Evolutionary conservation across 2,888 invertebrate species (phyloP).

Genomic region (Aricia artaxerxes): DNA sequence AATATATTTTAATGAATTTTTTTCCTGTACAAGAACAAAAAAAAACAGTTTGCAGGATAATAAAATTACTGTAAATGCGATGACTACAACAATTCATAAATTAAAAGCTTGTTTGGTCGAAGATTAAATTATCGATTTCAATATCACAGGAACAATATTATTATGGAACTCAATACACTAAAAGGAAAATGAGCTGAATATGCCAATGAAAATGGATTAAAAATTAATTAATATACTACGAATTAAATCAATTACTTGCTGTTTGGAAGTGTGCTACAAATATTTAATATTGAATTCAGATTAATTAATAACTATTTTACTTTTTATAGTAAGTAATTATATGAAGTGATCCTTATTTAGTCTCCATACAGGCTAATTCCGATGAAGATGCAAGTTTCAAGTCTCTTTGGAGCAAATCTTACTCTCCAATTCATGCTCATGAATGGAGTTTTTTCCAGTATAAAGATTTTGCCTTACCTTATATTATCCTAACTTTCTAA

Average conservation of each 20-base stretch:
- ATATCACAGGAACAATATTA: constrained; percentile 10
- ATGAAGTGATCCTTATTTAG: background rate
- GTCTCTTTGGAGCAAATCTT: too few relatives aligned
- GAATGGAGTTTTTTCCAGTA: background rate
- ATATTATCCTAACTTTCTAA: background rate
- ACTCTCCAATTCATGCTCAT: too few relatives aligned
- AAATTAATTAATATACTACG: background rate
- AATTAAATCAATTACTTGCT: background rate
- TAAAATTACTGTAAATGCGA: background rate
- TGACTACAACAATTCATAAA: background rate
- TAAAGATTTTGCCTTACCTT: background rate
- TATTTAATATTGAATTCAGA: background rate
- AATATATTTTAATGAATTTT: background rate
- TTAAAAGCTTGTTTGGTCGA: constrained; percentile 4
- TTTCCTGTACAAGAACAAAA: too few relatives aligned
- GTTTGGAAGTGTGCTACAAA: background rate
- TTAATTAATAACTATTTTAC: background rate
- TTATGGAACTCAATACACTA: constrained; percentile 4
- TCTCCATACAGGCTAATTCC: too few relatives aligned
- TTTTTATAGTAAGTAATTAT: background rate
- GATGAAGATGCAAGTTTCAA: too few relatives aligned
- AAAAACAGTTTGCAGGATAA: background rate
- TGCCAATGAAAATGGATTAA: constrained; percentile 2
- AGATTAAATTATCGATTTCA: background rate
- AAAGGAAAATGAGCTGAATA: constrained; percentile 8